Evolutionary conservation across 1,140 invertebrate genomes (phyloP), one percentile per base, ranked within the genome.

Genomic region (Drosophila lowei): DNA sequence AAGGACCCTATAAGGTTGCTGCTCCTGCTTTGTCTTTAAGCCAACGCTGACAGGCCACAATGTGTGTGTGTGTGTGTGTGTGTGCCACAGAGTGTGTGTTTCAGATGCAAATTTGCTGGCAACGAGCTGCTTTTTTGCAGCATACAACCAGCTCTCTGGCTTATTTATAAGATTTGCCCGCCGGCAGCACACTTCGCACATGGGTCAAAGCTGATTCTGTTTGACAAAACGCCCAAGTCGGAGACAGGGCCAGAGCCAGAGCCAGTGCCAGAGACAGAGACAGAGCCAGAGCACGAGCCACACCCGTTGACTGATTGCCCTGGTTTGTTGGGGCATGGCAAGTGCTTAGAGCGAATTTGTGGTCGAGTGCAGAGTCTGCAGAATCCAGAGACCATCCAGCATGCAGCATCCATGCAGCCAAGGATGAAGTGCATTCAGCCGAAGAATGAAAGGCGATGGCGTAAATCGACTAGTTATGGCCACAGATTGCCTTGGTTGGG

Each of bases 151-250:
- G 23, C 52, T 13, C 57, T 68, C 56, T 41, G 70, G 77, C 65
- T 88, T 86, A 86, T 86, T 81, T 88, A 86, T 86, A 86, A 86
- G 77, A 86, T 86, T 74, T 74, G 62, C 81, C 71, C 77, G 73
- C 81, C 77, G 75, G 72, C 81, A 50, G 30, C 50, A 44, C 77
- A 70, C 62, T 75, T 75, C 43, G 46, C 83, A 86, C 81, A 74
- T 81, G 78, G 74, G 49, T 71, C 74, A 68, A 50, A 56, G 77
- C 72, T 70, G 67, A 80, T 80, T 76, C 58, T 48, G 68, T 71
- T 80, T 86, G 77, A 86, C 80, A 86, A 85, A 81, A 71, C 48
- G 65, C 46, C 56, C 28, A 47, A 60, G 34, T 5, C 23, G 5
- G 23, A 5, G 23, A 0, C 3, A 0, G 23, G 5, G 23, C 4